Base-by-base conservation (phyloP, 1,140 invertebrate genomes). In the Ceratosolen solmsi region DNA sequence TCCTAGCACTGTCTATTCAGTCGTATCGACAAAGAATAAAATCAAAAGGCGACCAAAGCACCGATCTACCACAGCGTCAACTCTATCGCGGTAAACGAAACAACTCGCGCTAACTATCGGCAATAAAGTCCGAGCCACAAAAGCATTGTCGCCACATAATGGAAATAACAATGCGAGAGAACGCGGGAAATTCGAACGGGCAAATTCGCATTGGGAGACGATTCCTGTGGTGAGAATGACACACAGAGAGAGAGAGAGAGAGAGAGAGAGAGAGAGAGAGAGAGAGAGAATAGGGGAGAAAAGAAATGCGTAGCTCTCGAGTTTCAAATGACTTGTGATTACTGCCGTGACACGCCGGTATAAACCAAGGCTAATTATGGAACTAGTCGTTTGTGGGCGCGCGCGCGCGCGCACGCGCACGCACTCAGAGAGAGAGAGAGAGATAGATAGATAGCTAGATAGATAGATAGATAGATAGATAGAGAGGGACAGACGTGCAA, bases 311-410 rank as follows among this genome's bases (percentile, higher is more conserved):
- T 25, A 77, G 20, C 49, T 79, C 63, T 68, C 76, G 33, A 70
- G 51, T 79, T 70, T 79, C 65, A 70, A 79, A 79, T 49, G 38
- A 79, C 49, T 25, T 56, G 58, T 22, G 63, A 68, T 68, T 68
- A 68, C 63, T 36, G 63, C 17, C 63, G 9, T 68, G 63, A 68
- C 63, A 68, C 36, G 63, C 38, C 15, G 56, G 75, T 60, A 79
- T 56, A 41, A 72, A 79, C 49, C 65, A 30, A 79, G 25, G 77
- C 65, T 72, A 79, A 79, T 79, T 79, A 49, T 25, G 60, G 38
- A 15, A 49, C 8, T 74, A 56, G 27, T 58, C 27, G 54, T 74
- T 74, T 74, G 54, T 51, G 72, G 54, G 11, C 58, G 17, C 51
- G 8, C 63, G n/a, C 41, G 30, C n/a, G 13, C 5, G 5, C 41